Base-by-base conservation (phyloP, 2,888 invertebrate species). In the Cephus rjabovi region DNA sequence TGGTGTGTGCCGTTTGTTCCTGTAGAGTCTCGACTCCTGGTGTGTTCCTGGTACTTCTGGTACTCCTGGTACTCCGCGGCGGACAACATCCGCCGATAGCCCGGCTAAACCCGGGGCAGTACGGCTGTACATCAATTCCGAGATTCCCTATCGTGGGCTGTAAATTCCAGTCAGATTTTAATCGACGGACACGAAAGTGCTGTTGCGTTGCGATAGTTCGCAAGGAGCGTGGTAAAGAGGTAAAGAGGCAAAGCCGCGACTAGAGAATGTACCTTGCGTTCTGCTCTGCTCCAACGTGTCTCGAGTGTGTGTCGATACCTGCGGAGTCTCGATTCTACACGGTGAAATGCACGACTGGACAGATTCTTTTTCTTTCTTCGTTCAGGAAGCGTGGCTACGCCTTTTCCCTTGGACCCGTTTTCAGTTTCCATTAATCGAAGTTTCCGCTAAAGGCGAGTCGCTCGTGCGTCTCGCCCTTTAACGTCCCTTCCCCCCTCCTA, bases 101-200 rank as follows among this genome's bases (percentile, higher is more conserved):
- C 33, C 15, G 31, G 74, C 23, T 23, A 56, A 23, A 56, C 15
- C 56, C 75, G 77, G 76, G 77, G 79, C 79, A 76, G 81, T 83
- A 81, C 83, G 77, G 79, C 79, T 77, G 81, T 83, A 81, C 83
- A 83, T 84, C 84, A 82, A 84, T 84, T 82, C 80, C 79, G 77
- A 81, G 82, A 84, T 84, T 82, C 79, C 80, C 79, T 83, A 84
- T 84, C 84, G 81, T 76, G 76, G 80, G 84, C 81, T 82, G 84
- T 84, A 84, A 84, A 84, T 84, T 83, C 82, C 80, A 82, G 80
- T 80, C 79, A 84, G 84, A 84, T 84, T 84, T 83, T 81, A 83
- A 84, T 84, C 84, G 81, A 82, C 80, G 77, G 78, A 81, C 83
- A 82, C 68, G 78, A 78, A 78, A 78, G 78, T 78, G 31, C 77